Evolutionary conservation across 2,888 invertebrate genomes (phyloP).

Genomic region (Lamproptera curius): DNA sequence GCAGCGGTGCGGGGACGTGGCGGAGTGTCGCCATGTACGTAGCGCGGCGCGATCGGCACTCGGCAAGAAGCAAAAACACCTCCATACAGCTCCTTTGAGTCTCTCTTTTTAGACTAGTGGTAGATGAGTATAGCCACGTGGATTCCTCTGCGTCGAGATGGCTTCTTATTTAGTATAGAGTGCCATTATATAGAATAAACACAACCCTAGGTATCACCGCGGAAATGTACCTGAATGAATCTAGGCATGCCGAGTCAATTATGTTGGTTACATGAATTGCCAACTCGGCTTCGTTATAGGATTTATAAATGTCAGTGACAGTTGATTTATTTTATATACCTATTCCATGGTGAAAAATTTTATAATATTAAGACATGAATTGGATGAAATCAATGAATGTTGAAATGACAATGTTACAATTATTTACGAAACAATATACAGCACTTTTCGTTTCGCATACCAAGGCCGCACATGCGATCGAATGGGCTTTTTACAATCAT

Average conservation of each 20-base stretch:
- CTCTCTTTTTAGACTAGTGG: conserved; percentile 52
- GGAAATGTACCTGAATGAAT: too few species aligned
- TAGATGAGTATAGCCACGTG: conserved; percentile 27
- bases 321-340: too few species aligned
- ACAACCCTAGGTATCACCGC: too few species aligned
- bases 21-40: conserved; percentile 60
- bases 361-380: too few species aligned
- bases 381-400: not conserved
- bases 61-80: conserved; percentile 54
- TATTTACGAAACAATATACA: not conserved
- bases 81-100: conserved; percentile 59
- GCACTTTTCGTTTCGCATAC: not conserved
- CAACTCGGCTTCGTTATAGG: too few species aligned
- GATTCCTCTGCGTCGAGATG: conserved; percentile 27
- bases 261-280: too few species aligned
- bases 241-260: too few species aligned
- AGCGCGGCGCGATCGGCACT: conserved; percentile 58
- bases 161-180: not conserved
- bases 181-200: not conserved
- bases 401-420: not conserved
- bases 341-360: too few species aligned
- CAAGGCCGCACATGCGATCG: not conserved
- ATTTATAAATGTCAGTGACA: too few species aligned
- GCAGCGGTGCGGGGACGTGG: conserved; percentile 60
- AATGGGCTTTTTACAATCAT: not conserved